Conservation (phyloP, 1,140 invertebrate species). For the Calliopsis andreniformis region DNA sequence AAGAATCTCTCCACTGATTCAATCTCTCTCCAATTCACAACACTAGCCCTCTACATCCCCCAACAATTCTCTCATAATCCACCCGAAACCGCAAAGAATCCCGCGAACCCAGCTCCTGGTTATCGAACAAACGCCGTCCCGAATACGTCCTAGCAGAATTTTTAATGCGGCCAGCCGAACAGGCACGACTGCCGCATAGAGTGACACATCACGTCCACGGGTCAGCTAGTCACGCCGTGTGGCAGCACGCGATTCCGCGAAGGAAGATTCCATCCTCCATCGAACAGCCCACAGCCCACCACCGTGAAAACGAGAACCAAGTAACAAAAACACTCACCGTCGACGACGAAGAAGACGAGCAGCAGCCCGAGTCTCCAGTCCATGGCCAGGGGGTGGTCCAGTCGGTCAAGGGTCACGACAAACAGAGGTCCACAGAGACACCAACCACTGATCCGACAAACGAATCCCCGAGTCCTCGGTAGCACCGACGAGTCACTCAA, state of each 20-base stretch:
- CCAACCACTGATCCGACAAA: neutral
- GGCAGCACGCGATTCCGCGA: too few relatives aligned
- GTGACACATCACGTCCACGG: slow-evolving; percentile 3
- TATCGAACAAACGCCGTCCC: slow-evolving; percentile 36
- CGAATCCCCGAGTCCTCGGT: too few relatives aligned
- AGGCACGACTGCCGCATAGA: neutral
- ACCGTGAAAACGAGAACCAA: too few relatives aligned
- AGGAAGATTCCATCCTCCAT: too few relatives aligned
- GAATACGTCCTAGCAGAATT: slow-evolving; percentile 16
- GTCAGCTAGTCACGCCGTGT: neutral
- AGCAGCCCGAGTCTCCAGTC: slow-evolving; percentile 53
- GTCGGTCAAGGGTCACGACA: too few relatives aligned
- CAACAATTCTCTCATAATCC: too few relatives aligned
- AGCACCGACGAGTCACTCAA: too few relatives aligned
- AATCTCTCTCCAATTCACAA: too few relatives aligned
- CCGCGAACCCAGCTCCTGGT: neutral
- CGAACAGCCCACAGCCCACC: too few relatives aligned
- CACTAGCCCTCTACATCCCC: too few relatives aligned
- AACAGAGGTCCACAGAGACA: neutral
- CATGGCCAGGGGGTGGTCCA: slow-evolving; percentile 37
- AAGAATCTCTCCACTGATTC: too few relatives aligned
- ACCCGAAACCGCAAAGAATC: neutral
- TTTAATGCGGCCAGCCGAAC: slow-evolving; percentile 19
- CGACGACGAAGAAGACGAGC: slow-evolving; percentile 43
- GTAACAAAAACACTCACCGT: slow-evolving; percentile 61